These are phyloP conservation scores for Hypolimnas misippus DNA, from an alignment of 2,888 invertebrate species.

Conservation along the genomic window DNA sequence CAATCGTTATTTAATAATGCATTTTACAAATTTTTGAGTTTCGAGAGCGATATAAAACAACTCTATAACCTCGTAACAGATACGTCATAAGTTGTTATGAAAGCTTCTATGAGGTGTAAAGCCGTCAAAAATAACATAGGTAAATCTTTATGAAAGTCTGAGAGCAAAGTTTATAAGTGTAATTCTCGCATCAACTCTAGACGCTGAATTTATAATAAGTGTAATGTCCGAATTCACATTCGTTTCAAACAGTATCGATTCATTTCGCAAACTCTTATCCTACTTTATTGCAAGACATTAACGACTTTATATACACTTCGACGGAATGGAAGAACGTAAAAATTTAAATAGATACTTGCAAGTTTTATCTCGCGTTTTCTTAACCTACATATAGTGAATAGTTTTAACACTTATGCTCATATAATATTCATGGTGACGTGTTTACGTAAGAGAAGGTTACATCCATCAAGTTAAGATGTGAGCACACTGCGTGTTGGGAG, in stretches of 20 bases:
- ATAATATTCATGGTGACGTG: background rate
- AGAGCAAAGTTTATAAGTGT: no score
- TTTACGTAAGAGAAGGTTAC: constrained; percentile 3
- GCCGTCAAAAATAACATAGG: background rate
- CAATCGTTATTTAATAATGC: no score
- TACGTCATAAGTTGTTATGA: no score
- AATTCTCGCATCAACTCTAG: no score
- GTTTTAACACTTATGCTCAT: background rate
- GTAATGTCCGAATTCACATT: no score
- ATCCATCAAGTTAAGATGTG: background rate
- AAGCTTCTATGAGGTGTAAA: no score
- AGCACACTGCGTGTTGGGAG: background rate
- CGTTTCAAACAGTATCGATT: background rate
- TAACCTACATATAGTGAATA: background rate
- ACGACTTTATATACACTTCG: background rate
- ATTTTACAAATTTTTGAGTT: no score
- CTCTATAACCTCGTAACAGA: no score
- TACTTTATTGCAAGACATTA: background rate
- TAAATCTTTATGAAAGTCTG: no score
- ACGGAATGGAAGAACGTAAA: background rate
- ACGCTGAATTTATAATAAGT: background rate
- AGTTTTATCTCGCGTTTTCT: background rate
- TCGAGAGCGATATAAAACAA: no score
- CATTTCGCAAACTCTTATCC: background rate
- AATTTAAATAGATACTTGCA: background rate